These are phyloP conservation scores for Actenoides hombroni DNA, from an alignment of 2,113 vertebrate genomes.

Conservation along the genomic window DNA sequence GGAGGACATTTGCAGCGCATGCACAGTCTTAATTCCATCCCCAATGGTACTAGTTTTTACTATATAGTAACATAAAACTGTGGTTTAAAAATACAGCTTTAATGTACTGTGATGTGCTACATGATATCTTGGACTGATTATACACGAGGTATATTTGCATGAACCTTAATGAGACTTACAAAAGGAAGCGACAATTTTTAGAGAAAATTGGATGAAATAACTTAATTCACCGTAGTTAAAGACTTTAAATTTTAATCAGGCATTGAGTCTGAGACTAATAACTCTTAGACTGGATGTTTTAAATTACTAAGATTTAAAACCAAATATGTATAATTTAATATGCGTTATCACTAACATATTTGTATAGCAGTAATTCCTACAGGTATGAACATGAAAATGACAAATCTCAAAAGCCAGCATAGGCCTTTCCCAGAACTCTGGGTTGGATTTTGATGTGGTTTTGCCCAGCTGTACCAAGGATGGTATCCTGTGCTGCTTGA, in stretches of 20 bases:
- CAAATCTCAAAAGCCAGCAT: not conserved
- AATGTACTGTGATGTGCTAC: not conserved
- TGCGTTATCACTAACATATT: not conserved
- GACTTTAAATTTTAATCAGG: constrained; percentile 1
- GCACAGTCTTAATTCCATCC: not conserved
- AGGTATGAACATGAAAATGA: not conserved
- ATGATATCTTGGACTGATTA: not conserved
- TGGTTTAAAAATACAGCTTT: not conserved
- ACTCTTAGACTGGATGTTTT: not conserved
- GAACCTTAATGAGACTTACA: not conserved
- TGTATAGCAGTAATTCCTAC: not conserved
- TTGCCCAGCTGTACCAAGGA: not conserved
- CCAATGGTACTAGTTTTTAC: not conserved
- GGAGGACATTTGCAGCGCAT: not conserved
- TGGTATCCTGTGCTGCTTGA: not conserved
- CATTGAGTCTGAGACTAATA: not conserved
- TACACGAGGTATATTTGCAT: not conserved
- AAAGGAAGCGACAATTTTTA: constrained; percentile 4
- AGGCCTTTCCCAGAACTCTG: not conserved
- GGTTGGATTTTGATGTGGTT: not conserved
- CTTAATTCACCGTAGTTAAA: not conserved
- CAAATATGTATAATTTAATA: not conserved
- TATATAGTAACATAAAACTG: not conserved
- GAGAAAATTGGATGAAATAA: constrained; percentile 4
- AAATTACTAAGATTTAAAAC: not conserved